phyloP scores from a whole-genome alignment of 2,113 vertebrate genomes.

The Sander vitreus region DNA sequence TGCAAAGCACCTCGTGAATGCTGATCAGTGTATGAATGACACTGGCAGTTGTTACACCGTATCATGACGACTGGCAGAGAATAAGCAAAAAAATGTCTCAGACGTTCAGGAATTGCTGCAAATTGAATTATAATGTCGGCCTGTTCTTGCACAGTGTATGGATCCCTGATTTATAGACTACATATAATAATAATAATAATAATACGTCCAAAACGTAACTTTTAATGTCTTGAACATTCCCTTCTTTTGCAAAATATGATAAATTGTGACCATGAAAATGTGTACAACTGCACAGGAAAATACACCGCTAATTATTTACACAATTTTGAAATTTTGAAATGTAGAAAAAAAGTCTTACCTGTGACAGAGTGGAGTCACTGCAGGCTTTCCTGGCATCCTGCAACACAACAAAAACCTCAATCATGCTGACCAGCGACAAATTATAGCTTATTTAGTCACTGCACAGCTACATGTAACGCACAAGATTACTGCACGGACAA shows the following conservation, averaged over 20 bases:
- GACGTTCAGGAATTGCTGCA: no score
- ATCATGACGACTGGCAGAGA: no score
- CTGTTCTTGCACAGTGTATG: no score
- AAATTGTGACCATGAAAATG: background rate
- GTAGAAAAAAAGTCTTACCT: constrained; percentile 83
- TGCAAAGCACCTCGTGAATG: no score
- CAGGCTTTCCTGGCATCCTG: constrained; percentile 99
- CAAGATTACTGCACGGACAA: background rate
- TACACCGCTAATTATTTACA: background rate
- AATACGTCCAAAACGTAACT: no score
- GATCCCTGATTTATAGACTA: no score
- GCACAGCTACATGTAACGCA: background rate
- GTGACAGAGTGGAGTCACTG: constrained; percentile 94
- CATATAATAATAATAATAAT: no score
- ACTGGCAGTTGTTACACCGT: no score
- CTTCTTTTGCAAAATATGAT: background rate
- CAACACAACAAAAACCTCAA: constrained; percentile 60
- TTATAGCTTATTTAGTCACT: background rate
- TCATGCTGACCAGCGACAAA: background rate
- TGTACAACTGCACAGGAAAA: background rate
- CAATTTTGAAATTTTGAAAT: no score
- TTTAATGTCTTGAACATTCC: background rate
- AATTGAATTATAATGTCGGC: no score
- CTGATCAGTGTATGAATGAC: no score
- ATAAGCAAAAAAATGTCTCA: no score